Base-by-base conservation (phyloP, 2,113 vertebrate species). In the Progne subis region DNA sequence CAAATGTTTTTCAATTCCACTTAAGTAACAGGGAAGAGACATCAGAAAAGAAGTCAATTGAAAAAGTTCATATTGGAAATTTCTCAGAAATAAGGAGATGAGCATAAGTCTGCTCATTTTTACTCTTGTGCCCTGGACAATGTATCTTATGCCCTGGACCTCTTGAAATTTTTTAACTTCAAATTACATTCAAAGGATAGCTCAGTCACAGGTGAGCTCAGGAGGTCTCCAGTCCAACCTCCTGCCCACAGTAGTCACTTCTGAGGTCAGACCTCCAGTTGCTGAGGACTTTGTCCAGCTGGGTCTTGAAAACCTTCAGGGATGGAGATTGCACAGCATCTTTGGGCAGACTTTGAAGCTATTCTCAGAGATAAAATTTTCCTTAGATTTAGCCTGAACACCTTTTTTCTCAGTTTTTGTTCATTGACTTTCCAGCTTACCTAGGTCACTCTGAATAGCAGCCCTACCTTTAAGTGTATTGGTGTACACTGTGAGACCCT, bases 401-500 rank as follows among this genome's bases (percentile, higher is more conserved):
- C 7, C 5, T 18, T 61, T 23, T 55, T 41, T 31, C 47, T 79
- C 32, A 47, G 1, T 59, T 59, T 67, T 50, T 67, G 4, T 4
- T 71, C 6, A 5, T 41, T 50, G 6, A 59, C 8, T 52, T 26
- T 72, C 5, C 28, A 41, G 2, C 5, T 49, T 72, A 7, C 18
- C 5, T 29, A 50, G 9, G 12, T 46, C 46, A 2, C 12, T 47
- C 39, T 39, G 15, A 71, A 52, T 1, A 68, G 5, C 18, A 75
- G 3, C 6, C 11, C 18, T 77, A 26, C 4, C 12, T 34, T 26
- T 39, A 23, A 50, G 24, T 32, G 17, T 7, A 31, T 5, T 65
- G 43, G 46, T 18, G 41, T 6, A 2, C 1, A 2, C 18, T 6
- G 8, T 18, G 16, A 7, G 3, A 8, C 9, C 25, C 7, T n/a